phyloP scores from a whole-genome alignment of 2,888 invertebrate species.

The Rosalia funebris region DNA sequence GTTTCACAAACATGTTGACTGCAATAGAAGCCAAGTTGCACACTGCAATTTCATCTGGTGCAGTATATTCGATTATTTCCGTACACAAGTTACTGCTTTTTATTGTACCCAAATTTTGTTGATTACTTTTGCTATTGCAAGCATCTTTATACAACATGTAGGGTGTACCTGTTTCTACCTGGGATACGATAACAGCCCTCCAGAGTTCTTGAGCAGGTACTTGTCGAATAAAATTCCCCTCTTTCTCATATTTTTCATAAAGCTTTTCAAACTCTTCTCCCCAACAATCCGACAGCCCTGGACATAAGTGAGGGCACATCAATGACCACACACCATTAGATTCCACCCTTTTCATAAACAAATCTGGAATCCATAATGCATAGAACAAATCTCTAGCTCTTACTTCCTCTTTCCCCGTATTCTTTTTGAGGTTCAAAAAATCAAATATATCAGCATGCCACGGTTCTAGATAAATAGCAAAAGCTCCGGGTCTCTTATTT shows the following conservation, averaged over 20 bases:
- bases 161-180: constrained; percentile 98
- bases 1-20: constrained; percentile 90
- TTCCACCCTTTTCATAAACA: constrained; percentile 96
- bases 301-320: constrained; percentile 96
- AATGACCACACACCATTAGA: constrained; percentile 88
- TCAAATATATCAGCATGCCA: constrained; percentile 99
- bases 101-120: constrained; percentile 97
- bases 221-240: constrained; percentile 71
- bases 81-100: constrained; percentile 98
- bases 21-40: constrained; percentile 98
- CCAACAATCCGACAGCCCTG: constrained; percentile 91
- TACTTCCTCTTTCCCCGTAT: constrained; percentile 91
- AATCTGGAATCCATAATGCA: constrained; percentile 97
- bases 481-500: constrained; percentile 96
- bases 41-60: constrained; percentile 93
- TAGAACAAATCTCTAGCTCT: constrained; percentile 96
- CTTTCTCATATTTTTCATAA: constrained; percentile 87
- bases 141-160: constrained; percentile 98
- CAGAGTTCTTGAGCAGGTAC: constrained; percentile 89
- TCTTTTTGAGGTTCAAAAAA: constrained; percentile 84
- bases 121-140: constrained; percentile 97
- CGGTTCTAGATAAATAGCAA: constrained; percentile 97
- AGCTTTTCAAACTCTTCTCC: constrained; percentile 93
- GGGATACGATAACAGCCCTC: constrained; percentile 93
- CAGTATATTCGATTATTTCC: constrained; percentile 95